These are phyloP conservation scores for Indri indri DNA, from an alignment of 2,113 vertebrate genomes.

Conservation along the genomic window DNA sequence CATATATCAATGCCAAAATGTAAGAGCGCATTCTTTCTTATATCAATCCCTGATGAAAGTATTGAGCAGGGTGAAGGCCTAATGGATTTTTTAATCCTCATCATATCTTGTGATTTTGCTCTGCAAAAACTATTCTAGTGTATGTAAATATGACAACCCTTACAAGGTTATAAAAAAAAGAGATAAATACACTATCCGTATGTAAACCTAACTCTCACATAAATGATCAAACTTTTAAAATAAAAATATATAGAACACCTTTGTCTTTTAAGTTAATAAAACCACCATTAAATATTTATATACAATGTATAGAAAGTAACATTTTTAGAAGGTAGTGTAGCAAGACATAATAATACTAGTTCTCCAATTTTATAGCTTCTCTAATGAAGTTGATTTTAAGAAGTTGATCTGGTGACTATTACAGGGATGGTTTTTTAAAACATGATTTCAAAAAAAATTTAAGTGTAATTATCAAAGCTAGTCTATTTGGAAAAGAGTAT, in stretches of 20 bases:
- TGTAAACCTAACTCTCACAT: background rate
- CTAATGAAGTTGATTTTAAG: background rate
- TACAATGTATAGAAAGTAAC: background rate
- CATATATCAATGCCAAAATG: background rate
- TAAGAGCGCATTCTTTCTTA: background rate
- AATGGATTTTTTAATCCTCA: background rate
- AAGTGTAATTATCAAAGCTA: background rate
- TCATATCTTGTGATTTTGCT: background rate
- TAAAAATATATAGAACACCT: background rate
- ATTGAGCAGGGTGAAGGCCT: background rate
- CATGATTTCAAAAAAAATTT: background rate
- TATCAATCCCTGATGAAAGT: background rate
- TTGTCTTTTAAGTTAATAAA: background rate
- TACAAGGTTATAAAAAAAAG: background rate
- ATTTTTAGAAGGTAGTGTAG: background rate
- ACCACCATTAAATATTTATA: background rate
- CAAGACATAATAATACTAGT: background rate
- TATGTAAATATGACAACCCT: background rate
- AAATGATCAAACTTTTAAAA: background rate
- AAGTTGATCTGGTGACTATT: background rate
- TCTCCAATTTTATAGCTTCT: slow-evolving; percentile 1
- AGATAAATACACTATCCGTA: background rate
- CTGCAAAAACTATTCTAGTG: background rate
- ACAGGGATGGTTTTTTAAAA: background rate
- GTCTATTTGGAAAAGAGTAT: background rate